Base-by-base conservation (phyloP, 2,113 vertebrate species). In the Lampris incognitus region DNA sequence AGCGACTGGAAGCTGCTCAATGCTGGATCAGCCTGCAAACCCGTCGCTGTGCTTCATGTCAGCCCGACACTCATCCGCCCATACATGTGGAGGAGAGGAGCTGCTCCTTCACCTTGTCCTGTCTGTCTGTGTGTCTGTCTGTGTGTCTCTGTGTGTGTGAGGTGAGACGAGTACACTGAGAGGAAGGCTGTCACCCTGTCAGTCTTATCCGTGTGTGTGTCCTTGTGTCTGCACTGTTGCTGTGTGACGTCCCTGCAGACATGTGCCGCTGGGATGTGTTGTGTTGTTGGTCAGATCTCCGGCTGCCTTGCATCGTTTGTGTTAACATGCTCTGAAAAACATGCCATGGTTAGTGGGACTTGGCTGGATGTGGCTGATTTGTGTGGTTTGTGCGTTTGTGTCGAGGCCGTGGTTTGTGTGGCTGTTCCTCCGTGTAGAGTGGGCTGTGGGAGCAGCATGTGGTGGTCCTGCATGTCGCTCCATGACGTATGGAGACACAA, bases 391-490 rank as follows among this genome's bases (percentile, higher is more conserved):
- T 62, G n/a, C 49, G 13, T 70, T 13, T 65, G 9, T 1, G 56
- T 44, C 6, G 39, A 41, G 51, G 58, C 68, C 44, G 59, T 60
- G 40, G 10, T 38, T 54, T n/a, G 24, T 39, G 36, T n/a, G 6
- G 7, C 38, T 62, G 13, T 73, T 46, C 46, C 24, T 58, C 9
- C 36, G 9, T 73, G 42, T 44, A 10, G 4, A 36, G 46, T 9
- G 37, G 41, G n/a, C 36, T 5, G 0, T 24, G 67, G 13, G 5
- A 11, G 4, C 48, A 2, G 81, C 83, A 79, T 82, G 85, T 57
- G n/a, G 55, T 55, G 48, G 36, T 72, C 50, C 58, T 86, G 89
- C 89, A 85, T 88, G 84, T 49, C 1, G 36, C 48, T 5, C 48
- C 9, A 49, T 49, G 48, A 5, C 9, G 48, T 1, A 4, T 5